Base-by-base conservation (phyloP, 2,113 vertebrate genomes). In the Neolamprologus variostigma region DNA sequence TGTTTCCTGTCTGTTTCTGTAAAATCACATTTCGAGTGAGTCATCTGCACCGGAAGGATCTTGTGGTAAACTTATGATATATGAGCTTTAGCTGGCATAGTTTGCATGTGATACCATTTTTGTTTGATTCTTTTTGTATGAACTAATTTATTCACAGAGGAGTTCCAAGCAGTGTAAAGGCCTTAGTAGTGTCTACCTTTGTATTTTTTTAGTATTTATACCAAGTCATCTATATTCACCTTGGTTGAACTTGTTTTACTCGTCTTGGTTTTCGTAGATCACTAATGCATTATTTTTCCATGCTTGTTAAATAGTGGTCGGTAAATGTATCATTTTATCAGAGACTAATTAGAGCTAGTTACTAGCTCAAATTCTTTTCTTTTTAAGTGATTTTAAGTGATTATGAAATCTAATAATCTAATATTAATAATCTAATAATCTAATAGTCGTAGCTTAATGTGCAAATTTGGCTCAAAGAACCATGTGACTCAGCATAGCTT, bases 261-360 rank as follows among this genome's bases (percentile, higher is more conserved):
- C 4, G 2, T 78, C 71, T 31, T 11, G 6, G 23, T 28, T 76
- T 1, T 19, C 0, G 1, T 2, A 78, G 42, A 0, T 78, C 26
- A 47, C 14, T 17, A 50, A 19, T 76, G 26, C 42, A 31, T 31
- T 17, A 17, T 50, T 50, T 78, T 78, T 50, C 26, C 17, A 0
- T 78, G 21, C 21, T 73, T 31, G 16, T 31, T 78, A 50, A 47
- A 31, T 8, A 31, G 23, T 12, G 42, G 6, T 19, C 2, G 3
- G 71, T 50, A 76, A 50, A 19, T 50, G 23, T 76, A 2, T 76
- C 16, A 19, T 76, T 3, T 76, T 50, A 76, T 26, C 14, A 28
- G 23, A 17, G 40, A 31, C 23, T 76, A 17, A 14, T 47, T 76
- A 47, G 21, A 45, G 21, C 17, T 63, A 2, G 21, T 26, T 73